Evolutionary conservation across 2,797 vertebrate species (phyloP).

Genomic region (Chrysolophus pictus): DNA sequence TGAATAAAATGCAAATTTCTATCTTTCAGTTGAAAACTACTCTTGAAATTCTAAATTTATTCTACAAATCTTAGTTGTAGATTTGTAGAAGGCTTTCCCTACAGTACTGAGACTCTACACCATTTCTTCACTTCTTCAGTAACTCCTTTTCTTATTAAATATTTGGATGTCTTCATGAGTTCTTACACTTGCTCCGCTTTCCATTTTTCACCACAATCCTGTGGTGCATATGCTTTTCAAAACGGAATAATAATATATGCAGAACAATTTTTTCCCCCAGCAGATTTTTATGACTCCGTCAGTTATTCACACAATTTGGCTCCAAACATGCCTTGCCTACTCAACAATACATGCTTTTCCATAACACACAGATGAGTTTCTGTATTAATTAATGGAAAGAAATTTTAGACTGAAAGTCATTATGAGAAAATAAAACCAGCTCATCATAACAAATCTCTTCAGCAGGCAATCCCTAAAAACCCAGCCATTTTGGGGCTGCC

Average conservation of each 20-base stretch:
- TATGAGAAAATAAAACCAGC: neutral
- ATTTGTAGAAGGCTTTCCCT: neutral
- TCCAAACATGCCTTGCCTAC: neutral
- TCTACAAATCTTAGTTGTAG: neutral
- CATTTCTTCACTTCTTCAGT: neutral
- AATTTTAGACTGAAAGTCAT: neutral
- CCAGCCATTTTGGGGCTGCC: neutral
- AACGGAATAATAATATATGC: neutral
- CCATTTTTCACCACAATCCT: neutral
- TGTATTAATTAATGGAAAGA: neutral
- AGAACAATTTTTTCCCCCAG: neutral
- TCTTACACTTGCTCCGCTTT: neutral
- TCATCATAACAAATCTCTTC: neutral
- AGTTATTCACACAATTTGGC: neutral
- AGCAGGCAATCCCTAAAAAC: neutral
- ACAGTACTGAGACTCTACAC: neutral
- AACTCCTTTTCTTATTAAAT: neutral
- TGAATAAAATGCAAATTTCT: neutral
- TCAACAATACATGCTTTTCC: neutral
- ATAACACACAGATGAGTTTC: neutral
- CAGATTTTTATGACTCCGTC: neutral
- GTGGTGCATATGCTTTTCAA: neutral
- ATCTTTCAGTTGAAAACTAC: neutral
- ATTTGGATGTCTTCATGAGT: neutral
- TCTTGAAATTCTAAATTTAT: neutral